Base-by-base conservation (phyloP, 2,888 invertebrate species). In the Timema podura region DNA sequence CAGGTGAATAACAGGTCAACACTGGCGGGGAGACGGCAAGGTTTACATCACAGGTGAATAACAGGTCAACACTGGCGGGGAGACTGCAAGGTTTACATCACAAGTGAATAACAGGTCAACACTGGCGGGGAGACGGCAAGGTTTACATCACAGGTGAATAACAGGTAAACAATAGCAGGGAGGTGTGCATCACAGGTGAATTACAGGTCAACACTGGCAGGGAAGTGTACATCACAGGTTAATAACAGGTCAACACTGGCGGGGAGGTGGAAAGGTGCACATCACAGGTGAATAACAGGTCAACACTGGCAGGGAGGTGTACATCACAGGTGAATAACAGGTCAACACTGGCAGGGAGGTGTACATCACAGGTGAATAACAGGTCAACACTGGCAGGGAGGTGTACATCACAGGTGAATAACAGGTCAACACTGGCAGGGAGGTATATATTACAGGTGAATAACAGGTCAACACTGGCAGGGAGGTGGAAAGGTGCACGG, bases 401-500 rank as follows among this genome's bases (percentile, higher is more conserved):
- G 82, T 83, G 46, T 77, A 81, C 64, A 80, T 85, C 49, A 75
- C 76, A 66, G 77, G 78, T 78, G 72, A 69, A 69, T 66, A 59
- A 46, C 46, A 57, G 44, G n/a, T 48, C n/a, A 30, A 30, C 30
- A 30, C 30, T 30, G 30, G 30, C 30, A 30, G 30, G 13, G 13
- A 2, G 77, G 64, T 11, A 5, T 3, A 30, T 3, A 30, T 30
- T 3, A 30, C 30, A 30, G 30, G 30, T 30, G 30, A 47, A 11
- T 65, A 65, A 65, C 47, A 30, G 30, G 30, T 30, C 30, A 30
- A 30, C 30, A 30, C 30, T n/a, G 83, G 73, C 83, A 83, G 66
- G 87, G 87, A 5, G 83, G 83, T 75, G 86, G 87, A 46, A 84
- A 85, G 77, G 82, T 83, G 74, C 86, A 87, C 46, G 84, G 85